Percentiles rank a stretch among this genome's conserved stretches.
Evolutionary conservation across 2,113 vertebrate species (phyloP).

Genomic region (Onychorhynchus coronatus): DNA sequence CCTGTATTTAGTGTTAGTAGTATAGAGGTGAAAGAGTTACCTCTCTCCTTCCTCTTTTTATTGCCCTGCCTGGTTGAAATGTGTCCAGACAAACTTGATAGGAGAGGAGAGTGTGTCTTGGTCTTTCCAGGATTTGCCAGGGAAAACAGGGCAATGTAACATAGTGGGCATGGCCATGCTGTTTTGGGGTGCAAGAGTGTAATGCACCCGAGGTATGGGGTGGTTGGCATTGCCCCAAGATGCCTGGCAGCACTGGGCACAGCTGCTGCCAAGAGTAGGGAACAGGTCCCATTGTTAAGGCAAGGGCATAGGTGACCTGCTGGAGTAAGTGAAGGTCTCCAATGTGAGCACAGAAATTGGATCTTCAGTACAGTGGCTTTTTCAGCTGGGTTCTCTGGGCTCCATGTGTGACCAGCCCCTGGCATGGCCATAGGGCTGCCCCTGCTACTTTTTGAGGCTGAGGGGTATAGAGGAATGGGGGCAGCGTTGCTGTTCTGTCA

Average conservation of each 20-base stretch:
- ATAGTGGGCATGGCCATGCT: too few species aligned
- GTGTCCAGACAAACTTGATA: neutral
- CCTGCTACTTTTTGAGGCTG: neutral
- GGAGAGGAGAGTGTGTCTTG: neutral
- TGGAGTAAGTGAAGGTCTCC: neutral
- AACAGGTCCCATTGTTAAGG: neutral
- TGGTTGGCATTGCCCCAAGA: neutral
- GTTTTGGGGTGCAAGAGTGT: neutral
- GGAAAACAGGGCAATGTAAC: neutral
- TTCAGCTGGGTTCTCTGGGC: neutral
- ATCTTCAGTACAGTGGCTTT: neutral
- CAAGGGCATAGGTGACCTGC: neutral
- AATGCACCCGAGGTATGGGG: neutral
- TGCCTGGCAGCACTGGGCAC: neutral
- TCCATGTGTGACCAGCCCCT: neutral
- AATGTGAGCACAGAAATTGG: fast-evolving
- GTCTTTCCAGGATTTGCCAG: neutral
- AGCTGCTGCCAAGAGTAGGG: neutral
- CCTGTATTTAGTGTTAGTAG: neutral
- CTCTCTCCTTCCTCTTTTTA: neutral
- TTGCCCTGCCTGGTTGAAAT: neutral
- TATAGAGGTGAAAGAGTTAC: neutral
- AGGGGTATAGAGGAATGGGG: fast-evolving
- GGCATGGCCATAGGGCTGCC: neutral
- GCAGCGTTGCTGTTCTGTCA: neutral